phyloP scores from a whole-genome alignment of 2,113 vertebrate genomes.

The Ageneiosus marmoratus region DNA sequence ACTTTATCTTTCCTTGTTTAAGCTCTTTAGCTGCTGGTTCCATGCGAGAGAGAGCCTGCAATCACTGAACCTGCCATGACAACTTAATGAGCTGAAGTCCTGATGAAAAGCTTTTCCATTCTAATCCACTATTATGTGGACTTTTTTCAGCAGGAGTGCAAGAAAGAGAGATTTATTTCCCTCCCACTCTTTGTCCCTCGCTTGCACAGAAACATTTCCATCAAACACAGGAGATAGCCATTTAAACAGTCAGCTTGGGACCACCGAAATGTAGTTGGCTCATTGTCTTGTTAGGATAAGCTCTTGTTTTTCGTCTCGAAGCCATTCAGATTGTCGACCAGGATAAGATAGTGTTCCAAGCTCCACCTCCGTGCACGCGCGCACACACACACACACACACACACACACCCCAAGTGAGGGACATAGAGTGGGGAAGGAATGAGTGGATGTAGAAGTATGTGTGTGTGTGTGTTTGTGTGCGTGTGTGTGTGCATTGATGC shows the following conservation, averaged over 20 bases:
- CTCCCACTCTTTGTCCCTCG: constrained; percentile 43
- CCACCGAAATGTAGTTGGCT: constrained; percentile 47
- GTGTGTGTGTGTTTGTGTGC: constrained; percentile 26
- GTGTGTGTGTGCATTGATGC: neutral
- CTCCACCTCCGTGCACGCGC: constrained; percentile 1
- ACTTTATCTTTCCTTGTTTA: constrained; percentile 26
- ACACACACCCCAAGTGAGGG: constrained; percentile 7
- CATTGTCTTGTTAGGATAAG: constrained; percentile 55
- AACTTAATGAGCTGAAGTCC: constrained; percentile 49
- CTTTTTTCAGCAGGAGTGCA: constrained; percentile 32
- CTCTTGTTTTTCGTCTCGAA: constrained; percentile 44
- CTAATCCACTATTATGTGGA: constrained; percentile 46
- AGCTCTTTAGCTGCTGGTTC: constrained; percentile 26
- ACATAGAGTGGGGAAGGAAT: neutral
- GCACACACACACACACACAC: constrained; percentile 14
- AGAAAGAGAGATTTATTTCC: constrained; percentile 41
- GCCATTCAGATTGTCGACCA: constrained; percentile 31
- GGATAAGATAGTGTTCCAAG: constrained; percentile 49
- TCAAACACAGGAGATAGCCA: constrained; percentile 49
- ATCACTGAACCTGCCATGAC: constrained; percentile 42
- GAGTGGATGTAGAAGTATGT: neutral
- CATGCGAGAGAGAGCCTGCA: constrained; percentile 19
- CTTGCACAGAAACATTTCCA: constrained; percentile 50
- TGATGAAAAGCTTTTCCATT: constrained; percentile 53
- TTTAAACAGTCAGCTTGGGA: constrained; percentile 50